Percentiles rank a stretch among this genome's conserved stretches.
These are phyloP conservation scores for Drosophila burlai DNA, from an alignment of 1,140 invertebrate species.

Conservation along the genomic window DNA sequence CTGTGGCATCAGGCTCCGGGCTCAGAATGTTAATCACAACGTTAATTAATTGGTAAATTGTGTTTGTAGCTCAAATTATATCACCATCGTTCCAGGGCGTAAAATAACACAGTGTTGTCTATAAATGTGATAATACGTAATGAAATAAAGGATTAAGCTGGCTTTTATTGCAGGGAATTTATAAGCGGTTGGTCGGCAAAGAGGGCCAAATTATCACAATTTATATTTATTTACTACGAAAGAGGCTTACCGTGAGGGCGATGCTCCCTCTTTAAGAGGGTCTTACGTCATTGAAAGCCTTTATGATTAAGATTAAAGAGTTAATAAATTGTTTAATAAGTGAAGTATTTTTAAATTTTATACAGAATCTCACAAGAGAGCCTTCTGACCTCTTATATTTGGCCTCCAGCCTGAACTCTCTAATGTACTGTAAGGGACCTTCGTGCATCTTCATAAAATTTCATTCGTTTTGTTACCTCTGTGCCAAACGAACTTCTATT, in stretches of 20 bases:
- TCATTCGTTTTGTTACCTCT: neutral
- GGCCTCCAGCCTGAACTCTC: neutral
- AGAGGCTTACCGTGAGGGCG: conserved; percentile 14
- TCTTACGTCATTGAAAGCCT: neutral
- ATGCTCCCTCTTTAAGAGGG: neutral
- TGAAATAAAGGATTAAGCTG: conserved; percentile 68
- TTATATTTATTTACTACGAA: conserved; percentile 24
- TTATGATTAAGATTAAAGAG: neutral
- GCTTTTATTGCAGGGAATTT: conserved; percentile 36
- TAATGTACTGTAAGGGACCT: neutral
- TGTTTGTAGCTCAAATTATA: conserved; percentile 67
- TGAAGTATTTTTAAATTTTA: neutral
- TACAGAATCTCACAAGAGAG: neutral
- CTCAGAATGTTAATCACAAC: conserved; percentile 60
- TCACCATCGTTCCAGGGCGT: conserved; percentile 11
- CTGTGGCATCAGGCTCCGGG: conserved; percentile 23
- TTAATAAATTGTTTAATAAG: neutral
- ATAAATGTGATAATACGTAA: conserved; percentile 63
- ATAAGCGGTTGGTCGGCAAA: conserved; percentile 27
- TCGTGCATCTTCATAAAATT: neutral
- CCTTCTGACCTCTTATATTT: neutral
- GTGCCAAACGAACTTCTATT: conserved; percentile 45
- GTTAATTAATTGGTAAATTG: conserved; percentile 77
- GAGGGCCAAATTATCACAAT: conserved; percentile 28
- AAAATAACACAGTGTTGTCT: conserved; percentile 3